Conservation (phyloP, 1,140 invertebrate genomes). For the Cephus cinctus region DNA sequence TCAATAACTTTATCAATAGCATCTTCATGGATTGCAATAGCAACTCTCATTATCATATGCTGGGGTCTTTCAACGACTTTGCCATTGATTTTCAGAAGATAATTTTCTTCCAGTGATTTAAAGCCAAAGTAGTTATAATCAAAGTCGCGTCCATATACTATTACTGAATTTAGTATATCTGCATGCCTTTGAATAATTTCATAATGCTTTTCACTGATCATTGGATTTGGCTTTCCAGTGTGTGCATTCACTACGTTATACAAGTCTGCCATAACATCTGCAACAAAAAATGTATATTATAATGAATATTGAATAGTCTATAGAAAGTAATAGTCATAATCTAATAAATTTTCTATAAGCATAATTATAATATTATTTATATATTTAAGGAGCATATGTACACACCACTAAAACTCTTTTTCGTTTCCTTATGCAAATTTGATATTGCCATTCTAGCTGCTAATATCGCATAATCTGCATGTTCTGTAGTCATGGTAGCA, state of each 20-base stretch:
- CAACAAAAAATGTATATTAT: constrained; percentile 42
- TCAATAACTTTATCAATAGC: constrained; percentile 93
- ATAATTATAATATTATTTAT: constrained; percentile 7
- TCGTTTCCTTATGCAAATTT: constrained; percentile 97
- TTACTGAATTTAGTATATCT: constrained; percentile 89
- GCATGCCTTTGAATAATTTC: constrained; percentile 86
- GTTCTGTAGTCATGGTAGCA: constrained; percentile 92
- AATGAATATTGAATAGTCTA: constrained; percentile 14
- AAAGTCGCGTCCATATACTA: constrained; percentile 97
- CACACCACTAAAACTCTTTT: constrained; percentile 83
- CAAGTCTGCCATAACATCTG: constrained; percentile 90
- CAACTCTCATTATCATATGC: constrained; percentile 97
- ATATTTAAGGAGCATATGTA: constrained; percentile 13
- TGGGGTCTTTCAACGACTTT: constrained; percentile 97
- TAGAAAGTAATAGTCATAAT: constrained; percentile 22
- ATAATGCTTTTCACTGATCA: constrained; percentile 85
- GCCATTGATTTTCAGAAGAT: constrained; percentile 89
- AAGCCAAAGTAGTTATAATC: constrained; percentile 99
- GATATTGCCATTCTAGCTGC: constrained; percentile 95
- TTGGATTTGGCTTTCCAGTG: constrained; percentile 69
- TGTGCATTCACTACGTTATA: constrained; percentile 75
- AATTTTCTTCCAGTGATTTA: constrained; percentile 95
- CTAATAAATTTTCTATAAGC: constrained; percentile 20
- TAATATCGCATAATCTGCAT: constrained; percentile 95
- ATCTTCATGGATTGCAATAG: constrained; percentile 94